A percentile compares a stretch with the other conserved stretches of the same genome.
phyloP scores from a whole-genome alignment of 2,888 invertebrate species.

The Chydorus sphaericus region DNA sequence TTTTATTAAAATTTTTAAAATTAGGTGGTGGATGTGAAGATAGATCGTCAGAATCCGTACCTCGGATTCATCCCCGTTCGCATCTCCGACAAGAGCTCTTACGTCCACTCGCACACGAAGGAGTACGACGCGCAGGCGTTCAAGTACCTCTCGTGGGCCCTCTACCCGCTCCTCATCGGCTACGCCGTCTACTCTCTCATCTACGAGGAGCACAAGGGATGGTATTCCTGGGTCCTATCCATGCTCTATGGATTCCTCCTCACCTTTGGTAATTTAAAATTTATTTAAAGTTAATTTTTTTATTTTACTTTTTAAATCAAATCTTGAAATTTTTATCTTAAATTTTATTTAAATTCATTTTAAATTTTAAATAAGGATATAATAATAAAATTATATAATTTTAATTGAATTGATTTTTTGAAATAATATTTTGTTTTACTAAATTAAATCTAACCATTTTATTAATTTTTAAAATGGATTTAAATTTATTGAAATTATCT shows the following conservation, averaged over 20 bases:
- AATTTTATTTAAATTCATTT: background rate
- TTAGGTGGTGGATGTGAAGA: slow-evolving; percentile 59
- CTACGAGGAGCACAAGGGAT: slow-evolving; percentile 94
- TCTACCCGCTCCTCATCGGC: slow-evolving; percentile 84
- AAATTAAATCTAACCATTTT: too few relatives aligned
- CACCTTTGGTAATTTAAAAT: slow-evolving; percentile 50
- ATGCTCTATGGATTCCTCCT: slow-evolving; percentile 95
- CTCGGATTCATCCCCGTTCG: slow-evolving; percentile 65
- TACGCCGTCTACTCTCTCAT: slow-evolving; percentile 89
- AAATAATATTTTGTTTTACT: too few relatives aligned
- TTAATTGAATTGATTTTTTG: too few relatives aligned
- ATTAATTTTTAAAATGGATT: too few relatives aligned
- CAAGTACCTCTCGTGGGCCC: slow-evolving; percentile 86
- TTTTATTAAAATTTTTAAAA: background rate
- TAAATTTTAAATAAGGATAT: too few relatives aligned
- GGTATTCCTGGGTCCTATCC: slow-evolving; percentile 94
- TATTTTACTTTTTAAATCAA: too few relatives aligned
- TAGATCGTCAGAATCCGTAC: slow-evolving; percentile 55
- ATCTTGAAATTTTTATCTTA: background rate
- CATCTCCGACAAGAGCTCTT: slow-evolving; percentile 90
- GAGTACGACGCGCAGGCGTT: slow-evolving; percentile 91
- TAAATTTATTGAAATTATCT: too few relatives aligned
- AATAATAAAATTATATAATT: too few relatives aligned
- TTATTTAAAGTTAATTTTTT: too few relatives aligned
- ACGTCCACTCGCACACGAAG: slow-evolving; percentile 83